Base-by-base conservation (phyloP, 2,888 invertebrate genomes). In the Eupithecia vulgata region DNA sequence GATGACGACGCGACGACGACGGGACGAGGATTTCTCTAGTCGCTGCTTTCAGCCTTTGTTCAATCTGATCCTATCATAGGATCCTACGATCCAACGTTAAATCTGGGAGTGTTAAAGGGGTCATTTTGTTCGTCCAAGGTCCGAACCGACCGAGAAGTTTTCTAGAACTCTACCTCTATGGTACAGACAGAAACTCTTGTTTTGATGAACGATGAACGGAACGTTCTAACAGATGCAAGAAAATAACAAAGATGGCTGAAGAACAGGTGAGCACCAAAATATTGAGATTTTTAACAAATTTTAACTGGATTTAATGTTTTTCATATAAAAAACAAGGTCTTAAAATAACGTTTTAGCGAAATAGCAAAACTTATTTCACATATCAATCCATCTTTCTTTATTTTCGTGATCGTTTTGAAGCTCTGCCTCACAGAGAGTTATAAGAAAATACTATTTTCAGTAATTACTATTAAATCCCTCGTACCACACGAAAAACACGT, bases 171-270 rank as follows among this genome's bases (percentile, higher is more conserved):
- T 30, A 30, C 30, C 37, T 37, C n/a, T n/a, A n/a, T n/a, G 12
- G 45, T 17, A 45, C 17, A 5, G 5, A 52, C 5, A 25, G 13
- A 57, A 57, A 25, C 12, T 57, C 25, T 21, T 25, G 57, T 57
- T 57, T 25, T 57, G 25, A 57, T 52, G 25, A 15, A 30, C 17
- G 30, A 15, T 61, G 73, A 87, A 86, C 87, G 83, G 85, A 91
- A 91, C 90, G 90, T 88, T n/a, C n/a, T 84, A 89, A 85, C 91
- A 91, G 92, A 92, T 94, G 92, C 90, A 84, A 89, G 91, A 93
- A 91, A 93, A 93, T 92, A 94, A 94, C 93, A 94, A 96, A 96
- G 95, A 96, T 96, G 96, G 96, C 96, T 95, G 96, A 96, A 93
- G 96, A 96, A 95, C 96, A 96, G 96, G 96, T 96, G 95, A 95